Conservation (phyloP, 2,888 invertebrate species). For the Cantharis nigra region DNA sequence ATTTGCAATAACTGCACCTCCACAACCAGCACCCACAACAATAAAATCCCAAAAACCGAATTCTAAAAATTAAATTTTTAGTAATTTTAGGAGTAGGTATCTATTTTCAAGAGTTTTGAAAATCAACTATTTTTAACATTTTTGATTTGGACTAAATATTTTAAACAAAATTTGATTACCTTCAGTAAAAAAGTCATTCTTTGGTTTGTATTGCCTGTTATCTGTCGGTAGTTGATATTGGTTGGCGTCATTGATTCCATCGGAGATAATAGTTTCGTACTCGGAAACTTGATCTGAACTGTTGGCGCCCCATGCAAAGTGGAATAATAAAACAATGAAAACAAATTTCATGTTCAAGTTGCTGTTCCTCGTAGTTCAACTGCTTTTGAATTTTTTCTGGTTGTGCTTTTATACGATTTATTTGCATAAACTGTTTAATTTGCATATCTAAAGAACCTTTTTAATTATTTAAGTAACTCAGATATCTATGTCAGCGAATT, state of each 20-base stretch:
- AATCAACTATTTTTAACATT: no score
- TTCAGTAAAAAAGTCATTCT: neutral
- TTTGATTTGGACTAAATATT: neutral
- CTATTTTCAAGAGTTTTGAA: no score
- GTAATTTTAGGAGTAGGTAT: no score
- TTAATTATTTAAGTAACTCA: neutral
- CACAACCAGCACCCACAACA: slow-evolving; percentile 69
- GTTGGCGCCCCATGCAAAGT: neutral
- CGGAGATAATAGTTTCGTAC: neutral
- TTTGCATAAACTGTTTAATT: neutral
- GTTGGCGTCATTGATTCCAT: neutral
- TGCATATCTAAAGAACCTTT: neutral
- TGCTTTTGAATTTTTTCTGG: neutral
- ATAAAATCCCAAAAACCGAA: slow-evolving; percentile 65
- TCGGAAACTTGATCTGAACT: neutral
- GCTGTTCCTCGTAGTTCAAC: neutral
- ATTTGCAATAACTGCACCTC: slow-evolving; percentile 68
- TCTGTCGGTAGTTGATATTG: neutral
- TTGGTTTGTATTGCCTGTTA: neutral
- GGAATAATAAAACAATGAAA: neutral
- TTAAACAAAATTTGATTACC: neutral
- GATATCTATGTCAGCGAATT: neutral
- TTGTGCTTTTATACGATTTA: neutral
- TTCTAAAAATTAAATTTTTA: neutral
- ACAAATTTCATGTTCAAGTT: neutral